Percentiles rank a stretch among this genome's conserved stretches.
Evolutionary conservation across 2,797 vertebrate genomes (phyloP).

Genomic region (Cuculus canorus): DNA sequence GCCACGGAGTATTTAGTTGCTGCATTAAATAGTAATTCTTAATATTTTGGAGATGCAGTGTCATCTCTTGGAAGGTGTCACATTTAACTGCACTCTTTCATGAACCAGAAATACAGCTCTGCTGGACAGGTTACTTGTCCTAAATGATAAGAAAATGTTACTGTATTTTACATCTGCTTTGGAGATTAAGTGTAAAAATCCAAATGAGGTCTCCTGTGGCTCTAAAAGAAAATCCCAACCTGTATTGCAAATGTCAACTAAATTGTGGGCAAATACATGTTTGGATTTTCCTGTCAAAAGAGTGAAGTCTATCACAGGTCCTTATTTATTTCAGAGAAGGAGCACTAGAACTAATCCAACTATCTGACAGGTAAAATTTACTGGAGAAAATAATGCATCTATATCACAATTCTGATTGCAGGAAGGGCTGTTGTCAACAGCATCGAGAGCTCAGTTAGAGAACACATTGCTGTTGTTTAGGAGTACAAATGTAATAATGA

Average conservation of each 20-base stretch:
- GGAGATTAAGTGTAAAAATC: not conserved
- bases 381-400: constrained; percentile 14
- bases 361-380: constrained; percentile 32
- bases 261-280: constrained; percentile 33
- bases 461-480: not conserved
- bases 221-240: constrained; percentile 42
- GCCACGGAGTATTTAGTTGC: not conserved
- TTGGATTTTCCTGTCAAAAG: constrained; percentile 41
- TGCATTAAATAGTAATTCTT: not conserved
- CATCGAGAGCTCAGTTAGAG: not conserved
- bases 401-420: not conserved
- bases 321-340: constrained; percentile 30
- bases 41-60: not conserved
- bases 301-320: constrained; percentile 30
- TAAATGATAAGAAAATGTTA: not conserved
- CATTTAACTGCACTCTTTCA: not conserved
- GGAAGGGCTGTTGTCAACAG: not conserved
- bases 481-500: not conserved
- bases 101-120: not conserved
- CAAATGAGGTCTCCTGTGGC: not conserved
- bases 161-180: not conserved
- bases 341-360: constrained; percentile 8
- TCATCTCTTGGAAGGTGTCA: not conserved
- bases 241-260: constrained; percentile 29
- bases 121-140: not conserved